Percentiles rank a stretch among this genome's conserved stretches.
Conservation (phyloP, 2,797 vertebrate genomes). For the Sternarchorhynchus goeldii region DNA sequence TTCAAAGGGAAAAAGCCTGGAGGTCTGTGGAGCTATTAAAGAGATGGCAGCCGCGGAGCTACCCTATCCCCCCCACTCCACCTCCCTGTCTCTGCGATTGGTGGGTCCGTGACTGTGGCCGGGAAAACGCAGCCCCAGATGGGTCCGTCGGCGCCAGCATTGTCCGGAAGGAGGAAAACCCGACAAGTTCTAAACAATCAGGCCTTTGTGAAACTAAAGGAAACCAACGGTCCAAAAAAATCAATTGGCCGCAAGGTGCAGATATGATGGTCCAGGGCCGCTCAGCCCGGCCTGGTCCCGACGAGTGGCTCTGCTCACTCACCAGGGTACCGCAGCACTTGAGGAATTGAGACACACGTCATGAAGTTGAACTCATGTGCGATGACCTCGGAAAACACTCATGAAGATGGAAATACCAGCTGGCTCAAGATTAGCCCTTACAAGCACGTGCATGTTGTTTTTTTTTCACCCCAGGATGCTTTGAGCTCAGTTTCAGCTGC, state of each 20-base stretch:
- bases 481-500: slow-evolving; percentile 17
- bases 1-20: slow-evolving; percentile 20
- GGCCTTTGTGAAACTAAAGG: slow-evolving; percentile 84
- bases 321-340: slow-evolving; percentile 45
- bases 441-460: slow-evolving; percentile 11
- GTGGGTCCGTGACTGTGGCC: slow-evolving; percentile 56
- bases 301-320: slow-evolving; percentile 54
- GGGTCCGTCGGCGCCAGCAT: slow-evolving; percentile 80
- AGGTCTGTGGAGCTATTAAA: slow-evolving; percentile 22
- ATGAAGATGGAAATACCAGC: slow-evolving; percentile 38
- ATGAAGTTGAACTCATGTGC: slow-evolving; percentile 52
- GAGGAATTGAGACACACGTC: slow-evolving; percentile 48
- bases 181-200: slow-evolving; percentile 79
- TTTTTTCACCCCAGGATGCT: background rate
- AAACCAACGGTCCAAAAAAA: slow-evolving; percentile 77
- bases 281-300: slow-evolving; percentile 70
- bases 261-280: slow-evolving; percentile 80
- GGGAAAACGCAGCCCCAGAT: slow-evolving; percentile 80
- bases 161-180: slow-evolving; percentile 69
- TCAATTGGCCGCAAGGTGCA: slow-evolving; percentile 83
- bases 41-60: background rate
- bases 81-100: slow-evolving; percentile 49
- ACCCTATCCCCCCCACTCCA: slow-evolving; percentile 21
- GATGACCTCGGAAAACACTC: slow-evolving; percentile 49
- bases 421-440: slow-evolving; percentile 38